These are phyloP conservation scores for Sorex fumeus DNA, from an alignment of 2,113 vertebrate genomes.

Conservation along the genomic window DNA sequence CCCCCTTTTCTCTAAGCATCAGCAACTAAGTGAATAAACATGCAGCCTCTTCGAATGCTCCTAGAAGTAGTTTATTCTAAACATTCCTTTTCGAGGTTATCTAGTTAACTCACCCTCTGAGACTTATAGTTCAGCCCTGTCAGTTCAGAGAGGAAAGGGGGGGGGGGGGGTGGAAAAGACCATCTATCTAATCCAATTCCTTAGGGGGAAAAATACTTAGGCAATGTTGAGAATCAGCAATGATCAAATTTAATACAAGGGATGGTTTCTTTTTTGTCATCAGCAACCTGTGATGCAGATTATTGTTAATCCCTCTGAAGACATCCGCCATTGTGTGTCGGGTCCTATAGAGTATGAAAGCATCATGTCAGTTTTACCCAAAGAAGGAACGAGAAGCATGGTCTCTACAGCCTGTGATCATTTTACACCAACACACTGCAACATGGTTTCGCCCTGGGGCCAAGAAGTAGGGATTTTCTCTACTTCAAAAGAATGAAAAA, in stretches of 20 bases:
- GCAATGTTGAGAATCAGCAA: constrained; percentile 86
- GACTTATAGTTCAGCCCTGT: constrained; percentile 83
- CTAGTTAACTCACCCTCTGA: constrained; percentile 71
- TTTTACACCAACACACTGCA: constrained; percentile 80
- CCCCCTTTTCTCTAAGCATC: constrained; percentile 66
- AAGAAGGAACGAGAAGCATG: constrained; percentile 77
- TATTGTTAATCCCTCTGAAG: constrained; percentile 85
- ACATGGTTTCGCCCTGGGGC: constrained; percentile 82
- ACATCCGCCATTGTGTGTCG: constrained; percentile 76
- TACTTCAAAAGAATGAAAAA: constrained; percentile 85
- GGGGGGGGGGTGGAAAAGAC: constrained; percentile 68
- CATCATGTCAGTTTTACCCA: constrained; percentile 82
- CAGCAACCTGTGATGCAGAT: constrained; percentile 84
- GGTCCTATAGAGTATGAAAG: constrained; percentile 81
- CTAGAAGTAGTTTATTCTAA: constrained; percentile 74
- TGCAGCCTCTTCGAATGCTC: not conserved
- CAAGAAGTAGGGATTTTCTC: constrained; percentile 78
- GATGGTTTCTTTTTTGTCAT: constrained; percentile 85
- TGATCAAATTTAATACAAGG: constrained; percentile 87
- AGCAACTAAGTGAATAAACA: constrained; percentile 65
- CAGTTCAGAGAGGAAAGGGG: constrained; percentile 74
- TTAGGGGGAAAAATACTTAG: constrained; percentile 82
- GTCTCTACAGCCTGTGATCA: constrained; percentile 65
- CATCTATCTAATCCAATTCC: constrained; percentile 85
- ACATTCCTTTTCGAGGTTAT: constrained; percentile 76